Base-by-base conservation (phyloP, 2,888 invertebrate genomes). In the Magallana nippona region DNA sequence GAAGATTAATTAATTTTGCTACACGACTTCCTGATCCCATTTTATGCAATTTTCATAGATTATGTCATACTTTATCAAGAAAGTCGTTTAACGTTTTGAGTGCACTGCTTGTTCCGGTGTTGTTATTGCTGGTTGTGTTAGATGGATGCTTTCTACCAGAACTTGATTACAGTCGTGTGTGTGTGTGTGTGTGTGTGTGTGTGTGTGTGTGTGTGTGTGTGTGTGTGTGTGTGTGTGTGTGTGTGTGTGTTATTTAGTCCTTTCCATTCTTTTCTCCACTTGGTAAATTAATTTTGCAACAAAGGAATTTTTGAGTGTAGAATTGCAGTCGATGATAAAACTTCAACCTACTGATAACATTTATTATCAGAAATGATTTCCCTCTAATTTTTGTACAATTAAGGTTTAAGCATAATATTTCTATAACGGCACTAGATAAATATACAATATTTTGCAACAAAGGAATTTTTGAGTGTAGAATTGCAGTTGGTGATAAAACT, bases 11-110 rank as follows among this genome's bases (percentile, higher is more conserved):
- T 71, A 71, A 71, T 71, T 71, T 27, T 71, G 71, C 71, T 27
- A 11, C 15, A 71, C 32, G 71, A 17, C 71, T 71, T 71, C 27
- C 71, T 27, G 71, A 71, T 71, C 71, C 27, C 71, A 71, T 71
- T 71, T 71, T 71, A 71, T 71, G 71, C 71, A 71, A 71, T 71
- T 71, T 71, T 71, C 71, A 71, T 32, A 32, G 71, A 27, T 71
- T 71, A 71, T 71, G 71, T 71, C 71, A 71, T 2, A 22, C 22
- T 71, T 27, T 71, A 71, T 71, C 27, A 71, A 71, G 11, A 27
- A 27, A 22, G 71, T 71, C 22, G 15, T 32, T 71, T 71, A 63
- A 71, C 19, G 22, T 71, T 32, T 71, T 71, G 15, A 22, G 71
- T 71, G 32, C 15, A 71, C 71, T 71, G 27, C 27, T 13, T 71